These are phyloP conservation scores for Micropoecilia bifurca DNA, from an alignment of 2,797 vertebrate genomes.

Conservation along the genomic window DNA sequence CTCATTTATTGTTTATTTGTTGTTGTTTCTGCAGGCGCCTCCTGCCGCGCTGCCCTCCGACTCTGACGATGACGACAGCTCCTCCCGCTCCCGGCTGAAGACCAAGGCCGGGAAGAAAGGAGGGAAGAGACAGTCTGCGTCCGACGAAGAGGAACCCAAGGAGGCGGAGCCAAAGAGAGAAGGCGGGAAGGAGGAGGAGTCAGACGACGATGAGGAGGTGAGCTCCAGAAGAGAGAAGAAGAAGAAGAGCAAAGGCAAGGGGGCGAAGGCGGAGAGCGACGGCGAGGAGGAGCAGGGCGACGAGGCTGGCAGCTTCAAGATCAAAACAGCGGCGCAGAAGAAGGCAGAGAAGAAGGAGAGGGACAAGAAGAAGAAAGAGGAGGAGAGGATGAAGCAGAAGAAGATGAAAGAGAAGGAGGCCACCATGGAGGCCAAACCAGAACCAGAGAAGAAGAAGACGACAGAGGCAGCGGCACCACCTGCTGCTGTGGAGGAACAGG, in stretches of 20 bases:
- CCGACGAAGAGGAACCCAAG: slow-evolving; percentile 79
- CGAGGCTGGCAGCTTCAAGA: slow-evolving; percentile 86
- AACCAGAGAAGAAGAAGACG: slow-evolving; percentile 54
- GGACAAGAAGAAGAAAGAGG: slow-evolving; percentile 89
- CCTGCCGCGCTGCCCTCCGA: slow-evolving; percentile 70
- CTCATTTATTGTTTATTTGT: background rate
- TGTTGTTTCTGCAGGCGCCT: slow-evolving; percentile 47
- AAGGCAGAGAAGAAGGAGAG: slow-evolving; percentile 98
- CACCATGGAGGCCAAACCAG: slow-evolving; percentile 59
- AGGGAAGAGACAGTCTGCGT: slow-evolving; percentile 71
- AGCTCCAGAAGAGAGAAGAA: slow-evolving; percentile 79
- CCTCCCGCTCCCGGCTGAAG: slow-evolving; percentile 73
- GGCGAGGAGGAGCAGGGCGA: slow-evolving; percentile 72
- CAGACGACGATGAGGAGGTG: slow-evolving; percentile 80
- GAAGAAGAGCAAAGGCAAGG: slow-evolving; percentile 84
- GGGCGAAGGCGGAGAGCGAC: slow-evolving; percentile 63
- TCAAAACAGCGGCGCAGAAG: slow-evolving; percentile 97
- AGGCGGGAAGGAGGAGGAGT: slow-evolving; percentile 42
- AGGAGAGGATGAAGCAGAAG: slow-evolving; percentile 87
- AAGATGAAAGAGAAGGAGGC: slow-evolving; percentile 67
- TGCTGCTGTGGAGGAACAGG: slow-evolving; percentile 60
- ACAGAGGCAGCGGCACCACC: slow-evolving; percentile 18
- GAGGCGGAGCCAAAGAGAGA: slow-evolving; percentile 61
- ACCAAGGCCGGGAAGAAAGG: slow-evolving; percentile 79
- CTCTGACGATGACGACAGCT: slow-evolving; percentile 87